Evolutionary conservation across 2,113 vertebrate genomes (phyloP), one percentile per base, ranked within the genome.

Genomic region (Talpa occidentalis): DNA sequence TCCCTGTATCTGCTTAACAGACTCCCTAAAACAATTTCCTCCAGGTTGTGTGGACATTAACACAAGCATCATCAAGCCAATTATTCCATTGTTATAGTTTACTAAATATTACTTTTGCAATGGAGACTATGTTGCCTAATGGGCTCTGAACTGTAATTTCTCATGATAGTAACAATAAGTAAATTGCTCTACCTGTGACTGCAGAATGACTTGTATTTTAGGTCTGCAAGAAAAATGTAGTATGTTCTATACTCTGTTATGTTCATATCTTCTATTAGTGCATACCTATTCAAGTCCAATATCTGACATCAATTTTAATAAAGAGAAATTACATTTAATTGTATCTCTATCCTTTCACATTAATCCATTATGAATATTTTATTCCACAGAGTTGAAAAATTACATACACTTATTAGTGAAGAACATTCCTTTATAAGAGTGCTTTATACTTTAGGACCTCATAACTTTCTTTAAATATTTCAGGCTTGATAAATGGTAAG

Each of bases 301-400:
- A 56, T 52, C 26, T 60, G 89, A 93, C 74, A 96, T 90, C n/a
- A 94, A 67, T 95, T 95, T 95, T 95, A 91, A 93, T 89, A 88
- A 97, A 80, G 77, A 96, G 70, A 85, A 94, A 94, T 91, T 89
- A 77, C 56, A 91, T 95, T 94, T 95, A 93, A 95, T 81, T 95
- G 69, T 93, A 32, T 84, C 69, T 91, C 81, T 83, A 15, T 95
- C 30, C 49, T 96, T 96, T 87, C 59, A 89, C 22, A 88, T 94
- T 95, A 94, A 90, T 78, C 80, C 56, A 82, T 91, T 96, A 85
- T 96, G 90, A 96, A 93, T 93, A 97, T 94, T 96, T 96, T 95
- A 96, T 95, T 94, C 69, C 52, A 80, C 62, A 78, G 35, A 30
- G 8, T 92, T 96, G 91, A 87, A 94, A 95, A 97, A 90, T 92